Evolutionary conservation across 2,888 invertebrate genomes (phyloP).

Genomic region (Eupithecia insigniata): DNA sequence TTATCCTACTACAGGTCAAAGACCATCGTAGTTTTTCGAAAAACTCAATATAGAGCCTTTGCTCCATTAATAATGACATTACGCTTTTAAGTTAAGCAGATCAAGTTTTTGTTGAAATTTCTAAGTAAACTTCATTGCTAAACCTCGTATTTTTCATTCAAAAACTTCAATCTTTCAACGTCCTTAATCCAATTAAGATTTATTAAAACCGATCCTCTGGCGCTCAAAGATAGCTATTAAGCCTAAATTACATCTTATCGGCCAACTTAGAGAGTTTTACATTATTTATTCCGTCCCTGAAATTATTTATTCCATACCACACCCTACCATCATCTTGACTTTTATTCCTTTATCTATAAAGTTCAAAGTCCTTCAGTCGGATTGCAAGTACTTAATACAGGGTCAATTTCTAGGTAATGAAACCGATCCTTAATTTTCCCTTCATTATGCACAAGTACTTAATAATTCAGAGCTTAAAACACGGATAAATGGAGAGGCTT

Average conservation of each 20-base stretch:
- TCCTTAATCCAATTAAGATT: slow-evolving; percentile 44
- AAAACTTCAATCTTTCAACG: slow-evolving; percentile 1
- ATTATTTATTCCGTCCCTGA: slow-evolving; percentile 63
- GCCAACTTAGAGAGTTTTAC: slow-evolving; percentile 55
- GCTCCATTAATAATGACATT: not conserved
- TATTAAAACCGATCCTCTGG: slow-evolving; percentile 42
- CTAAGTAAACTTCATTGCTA: not conserved
- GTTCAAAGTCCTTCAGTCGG: slow-evolving; percentile 23
- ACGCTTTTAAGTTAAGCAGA: not conserved
- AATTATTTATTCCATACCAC: slow-evolving; percentile 53
- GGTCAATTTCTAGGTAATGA: slow-evolving; percentile 42
- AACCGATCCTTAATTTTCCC: slow-evolving; percentile 38
- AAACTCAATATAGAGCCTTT: not conserved
- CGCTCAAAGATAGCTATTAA: slow-evolving; percentile 51
- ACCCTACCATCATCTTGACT: slow-evolving; percentile 16
- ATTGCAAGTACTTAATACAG: slow-evolving; percentile 34
- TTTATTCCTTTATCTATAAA: slow-evolving; percentile 30
- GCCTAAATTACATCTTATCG: slow-evolving; percentile 57
- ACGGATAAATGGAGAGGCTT: slow-evolving; percentile 4
- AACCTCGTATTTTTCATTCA: not conserved
- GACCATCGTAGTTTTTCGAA: not conserved
- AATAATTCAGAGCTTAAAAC: slow-evolving; percentile 18
- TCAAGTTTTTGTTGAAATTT: not conserved
- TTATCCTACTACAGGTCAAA: not conserved
- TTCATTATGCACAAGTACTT: slow-evolving; percentile 38